Conservation (phyloP, 1,140 invertebrate genomes). For the Eubasilissa regina region DNA sequence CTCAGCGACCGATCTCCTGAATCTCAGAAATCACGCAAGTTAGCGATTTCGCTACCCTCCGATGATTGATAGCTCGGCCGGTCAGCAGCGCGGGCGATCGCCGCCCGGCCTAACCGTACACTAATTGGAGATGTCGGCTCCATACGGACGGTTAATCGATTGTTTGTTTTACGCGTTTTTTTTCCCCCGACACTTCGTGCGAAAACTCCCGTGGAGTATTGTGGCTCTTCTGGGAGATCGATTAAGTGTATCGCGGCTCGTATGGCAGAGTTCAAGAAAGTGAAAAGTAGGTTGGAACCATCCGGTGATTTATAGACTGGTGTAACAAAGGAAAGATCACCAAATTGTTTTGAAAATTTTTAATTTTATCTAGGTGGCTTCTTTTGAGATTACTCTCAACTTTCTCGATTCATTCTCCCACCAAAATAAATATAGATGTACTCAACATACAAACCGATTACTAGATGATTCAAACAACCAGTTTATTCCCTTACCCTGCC, state of each 20-base stretch:
- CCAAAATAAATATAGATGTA: too few species aligned
- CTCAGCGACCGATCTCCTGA: too few species aligned
- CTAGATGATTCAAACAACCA: too few species aligned
- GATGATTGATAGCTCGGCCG: constrained; percentile 22
- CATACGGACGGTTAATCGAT: constrained; percentile 12
- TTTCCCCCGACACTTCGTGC: constrained; percentile 12
- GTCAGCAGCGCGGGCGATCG: constrained; percentile 16
- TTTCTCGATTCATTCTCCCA: too few species aligned
- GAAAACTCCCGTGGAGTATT: constrained; percentile 17
- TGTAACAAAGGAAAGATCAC: background rate
- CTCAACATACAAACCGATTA: too few species aligned
- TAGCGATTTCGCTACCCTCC: constrained; percentile 9
- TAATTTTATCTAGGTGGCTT: too few species aligned
- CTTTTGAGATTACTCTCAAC: too few species aligned
- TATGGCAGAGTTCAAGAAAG: constrained; percentile 13
- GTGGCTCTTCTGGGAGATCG: background rate
- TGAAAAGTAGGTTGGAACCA: background rate
- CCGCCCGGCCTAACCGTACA: background rate
- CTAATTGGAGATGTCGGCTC: constrained; percentile 30
- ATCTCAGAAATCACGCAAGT: background rate
- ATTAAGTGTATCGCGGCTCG: constrained; percentile 4
- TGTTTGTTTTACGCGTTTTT: constrained; percentile 26
- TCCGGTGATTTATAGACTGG: background rate
- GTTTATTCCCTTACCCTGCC: too few species aligned
- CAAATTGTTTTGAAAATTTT: too few species aligned